Evolutionary conservation across 2,888 invertebrate species (phyloP).

Genomic region (Homarus gammarus): DNA sequence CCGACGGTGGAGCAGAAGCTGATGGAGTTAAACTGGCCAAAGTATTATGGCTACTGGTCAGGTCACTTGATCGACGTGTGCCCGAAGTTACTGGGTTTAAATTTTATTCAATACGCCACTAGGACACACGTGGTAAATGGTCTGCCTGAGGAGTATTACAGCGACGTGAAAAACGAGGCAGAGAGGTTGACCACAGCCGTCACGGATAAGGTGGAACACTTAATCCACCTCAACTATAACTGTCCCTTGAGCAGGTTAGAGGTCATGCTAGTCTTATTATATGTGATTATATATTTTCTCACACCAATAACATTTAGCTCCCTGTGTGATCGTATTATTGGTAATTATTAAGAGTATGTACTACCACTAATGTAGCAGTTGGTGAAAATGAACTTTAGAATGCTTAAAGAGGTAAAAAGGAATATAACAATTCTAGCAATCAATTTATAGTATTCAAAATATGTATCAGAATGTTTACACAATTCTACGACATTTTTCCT

Average conservation of each 20-base stretch:
- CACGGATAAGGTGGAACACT: slow-evolving; percentile 36
- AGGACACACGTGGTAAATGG: slow-evolving; percentile 47
- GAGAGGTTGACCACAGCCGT: background rate
- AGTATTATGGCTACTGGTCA: slow-evolving; percentile 65
- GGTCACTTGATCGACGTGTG: slow-evolving; percentile 22
- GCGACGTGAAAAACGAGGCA: slow-evolving; percentile 26
- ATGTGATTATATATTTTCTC: too few species aligned
- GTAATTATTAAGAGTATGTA: too few species aligned
- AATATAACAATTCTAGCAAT: too few species aligned
- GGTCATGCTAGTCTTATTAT: too few species aligned
- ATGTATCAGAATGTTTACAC: too few species aligned
- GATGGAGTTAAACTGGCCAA: slow-evolving; percentile 73
- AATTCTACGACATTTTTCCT: too few species aligned
- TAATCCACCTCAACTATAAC: slow-evolving; percentile 43
- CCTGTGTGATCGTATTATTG: too few species aligned
- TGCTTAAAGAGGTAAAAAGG: too few species aligned
- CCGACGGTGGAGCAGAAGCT: slow-evolving; percentile 72
- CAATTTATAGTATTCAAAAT: too few species aligned
- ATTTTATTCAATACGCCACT: slow-evolving; percentile 45
- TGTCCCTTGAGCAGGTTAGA: background rate
- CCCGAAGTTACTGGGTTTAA: background rate
- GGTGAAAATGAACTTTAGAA: too few species aligned
- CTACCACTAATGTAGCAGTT: too few species aligned
- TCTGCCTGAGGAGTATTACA: slow-evolving; percentile 35
- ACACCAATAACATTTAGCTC: too few species aligned